Evolutionary conservation across 92 coral and sea anemone species (phyloP).

Genomic region (Paramuricea clavata): DNA sequence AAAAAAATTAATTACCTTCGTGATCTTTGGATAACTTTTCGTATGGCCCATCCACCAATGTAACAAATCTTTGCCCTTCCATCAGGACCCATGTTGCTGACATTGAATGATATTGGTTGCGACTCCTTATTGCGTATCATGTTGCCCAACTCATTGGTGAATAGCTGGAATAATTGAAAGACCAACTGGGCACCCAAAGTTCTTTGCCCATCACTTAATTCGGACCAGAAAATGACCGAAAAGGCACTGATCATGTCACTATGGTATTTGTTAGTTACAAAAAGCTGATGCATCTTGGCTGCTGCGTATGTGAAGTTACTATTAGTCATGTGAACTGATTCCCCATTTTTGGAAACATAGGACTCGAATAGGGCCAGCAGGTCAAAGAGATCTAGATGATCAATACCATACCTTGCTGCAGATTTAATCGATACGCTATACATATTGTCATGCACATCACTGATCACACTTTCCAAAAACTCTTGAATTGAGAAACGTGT

Average conservation of each 20-base stretch:
- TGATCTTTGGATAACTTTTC: constrained; percentile 30
- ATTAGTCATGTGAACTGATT: constrained; percentile 28
- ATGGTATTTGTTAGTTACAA: background rate
- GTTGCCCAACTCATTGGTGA: constrained; percentile 7
- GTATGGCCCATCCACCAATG: constrained; percentile 72
- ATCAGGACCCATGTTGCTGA: constrained; percentile 46
- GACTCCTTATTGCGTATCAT: background rate
- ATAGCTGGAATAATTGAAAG: constrained; percentile 10
- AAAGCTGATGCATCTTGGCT: constrained; percentile 14
- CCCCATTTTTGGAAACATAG: constrained; percentile 13
- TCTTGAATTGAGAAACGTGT: background rate
- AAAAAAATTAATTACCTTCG: constrained; percentile 15
- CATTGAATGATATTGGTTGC: constrained; percentile 1
- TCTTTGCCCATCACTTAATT: constrained; percentile 22
- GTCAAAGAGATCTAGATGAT: constrained; percentile 15
- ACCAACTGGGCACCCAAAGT: constrained; percentile 5
- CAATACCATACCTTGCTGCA: constrained; percentile 22
- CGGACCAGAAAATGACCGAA: background rate
- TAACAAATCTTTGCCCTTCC: constrained; percentile 65
- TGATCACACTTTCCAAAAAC: constrained; percentile 8
- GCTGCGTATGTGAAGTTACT: constrained; percentile 15
- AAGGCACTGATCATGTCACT: constrained; percentile 22
- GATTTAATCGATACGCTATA: constrained; percentile 20
- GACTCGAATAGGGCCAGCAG: constrained; percentile 21
- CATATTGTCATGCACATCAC: background rate